A percentile compares a stretch with the other conserved stretches of the same genome.
phyloP scores from a whole-genome alignment of 1,140 invertebrate genomes.

The Yoshiicerus persimilis region DNA sequence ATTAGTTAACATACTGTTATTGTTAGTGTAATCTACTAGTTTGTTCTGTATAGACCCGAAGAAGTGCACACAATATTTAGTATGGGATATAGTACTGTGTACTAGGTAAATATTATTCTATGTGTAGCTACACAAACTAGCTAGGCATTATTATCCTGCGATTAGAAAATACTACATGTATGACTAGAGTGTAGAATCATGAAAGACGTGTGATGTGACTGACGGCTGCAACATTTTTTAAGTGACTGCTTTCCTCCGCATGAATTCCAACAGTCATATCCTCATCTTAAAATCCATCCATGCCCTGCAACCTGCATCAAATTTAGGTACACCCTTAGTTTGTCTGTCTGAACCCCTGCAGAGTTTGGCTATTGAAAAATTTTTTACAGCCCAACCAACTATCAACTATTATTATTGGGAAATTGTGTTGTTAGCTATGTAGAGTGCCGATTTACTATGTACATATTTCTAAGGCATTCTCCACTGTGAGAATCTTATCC shows the following conservation, averaged over 20 bases:
- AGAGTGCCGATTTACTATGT: background rate
- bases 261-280: slow-evolving; percentile 42
- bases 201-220: slow-evolving; percentile 40
- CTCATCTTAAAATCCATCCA: slow-evolving; percentile 14
- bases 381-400: slow-evolving; percentile 30
- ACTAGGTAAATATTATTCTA: background rate
- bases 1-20: background rate
- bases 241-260: slow-evolving; percentile 42
- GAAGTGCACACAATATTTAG: background rate
- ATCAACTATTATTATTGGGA: slow-evolving; percentile 25
- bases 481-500: background rate
- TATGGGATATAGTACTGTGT: background rate
- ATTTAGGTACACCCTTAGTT: slow-evolving; percentile 44
- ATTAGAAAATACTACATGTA: background rate
- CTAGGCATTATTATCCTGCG: too few species aligned
- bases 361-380: slow-evolving; percentile 41
- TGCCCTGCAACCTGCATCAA: slow-evolving; percentile 31
- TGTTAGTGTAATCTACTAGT: background rate
- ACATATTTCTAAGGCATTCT: background rate
- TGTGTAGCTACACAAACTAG: too few species aligned
- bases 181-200: background rate
- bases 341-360: slow-evolving; percentile 37
- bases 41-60: background rate
- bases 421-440: background rate
- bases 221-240: slow-evolving; percentile 42